These are phyloP conservation scores for Pipistrellus pipistrellus DNA, from an alignment of 2,797 vertebrate genomes.

Conservation along the genomic window DNA sequence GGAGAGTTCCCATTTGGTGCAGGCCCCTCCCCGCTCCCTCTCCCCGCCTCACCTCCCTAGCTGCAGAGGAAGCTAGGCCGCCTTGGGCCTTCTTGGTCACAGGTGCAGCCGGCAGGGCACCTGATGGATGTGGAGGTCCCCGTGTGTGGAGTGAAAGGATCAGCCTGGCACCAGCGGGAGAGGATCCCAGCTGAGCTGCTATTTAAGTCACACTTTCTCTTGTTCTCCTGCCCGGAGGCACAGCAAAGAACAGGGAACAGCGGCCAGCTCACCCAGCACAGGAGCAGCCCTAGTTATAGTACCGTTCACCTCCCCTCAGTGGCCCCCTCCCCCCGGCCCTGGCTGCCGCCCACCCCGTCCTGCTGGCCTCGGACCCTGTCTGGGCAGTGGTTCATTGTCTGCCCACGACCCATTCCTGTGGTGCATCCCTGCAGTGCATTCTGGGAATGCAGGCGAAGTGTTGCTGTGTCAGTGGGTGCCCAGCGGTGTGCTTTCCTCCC, in stretches of 20 bases:
- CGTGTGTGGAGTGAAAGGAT: neutral
- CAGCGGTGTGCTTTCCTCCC: neutral
- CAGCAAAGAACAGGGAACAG: neutral
- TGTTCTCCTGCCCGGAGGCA: neutral
- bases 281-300: neutral
- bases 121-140: neutral
- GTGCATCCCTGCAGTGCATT: neutral
- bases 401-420: rapidly evolving
- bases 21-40: no score
- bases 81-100: rapidly evolving
- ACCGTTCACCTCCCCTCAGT: neutral
- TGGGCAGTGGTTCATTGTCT: neutral
- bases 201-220: neutral
- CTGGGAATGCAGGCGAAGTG: neutral
- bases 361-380: neutral
- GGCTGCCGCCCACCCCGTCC: rapidly evolving
- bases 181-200: neutral
- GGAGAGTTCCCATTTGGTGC: neutral
- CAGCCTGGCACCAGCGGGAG: rapidly evolving
- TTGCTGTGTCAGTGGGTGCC: neutral
- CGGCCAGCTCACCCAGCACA: no score
- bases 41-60: neutral
- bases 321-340: neutral
- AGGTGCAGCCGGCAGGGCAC: rapidly evolving
- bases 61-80: no score